phyloP scores from a whole-genome alignment of 2,113 vertebrate species.

The Microcebus jonahi region DNA sequence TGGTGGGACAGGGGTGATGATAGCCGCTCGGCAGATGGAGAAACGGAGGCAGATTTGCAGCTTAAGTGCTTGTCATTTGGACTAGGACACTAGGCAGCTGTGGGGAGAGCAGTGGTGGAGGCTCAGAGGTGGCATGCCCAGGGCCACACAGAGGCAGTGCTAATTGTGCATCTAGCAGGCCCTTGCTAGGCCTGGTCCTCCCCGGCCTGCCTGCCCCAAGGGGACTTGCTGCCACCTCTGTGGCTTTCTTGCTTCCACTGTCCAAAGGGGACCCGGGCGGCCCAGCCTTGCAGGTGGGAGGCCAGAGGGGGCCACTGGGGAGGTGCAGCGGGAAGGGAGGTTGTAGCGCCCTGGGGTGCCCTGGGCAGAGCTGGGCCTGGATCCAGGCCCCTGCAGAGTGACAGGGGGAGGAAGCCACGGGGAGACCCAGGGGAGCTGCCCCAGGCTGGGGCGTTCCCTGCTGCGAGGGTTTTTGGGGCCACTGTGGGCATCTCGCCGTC shows the following conservation, averaged over 20 bases:
- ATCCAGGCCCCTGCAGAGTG: not conserved
- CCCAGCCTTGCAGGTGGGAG: not conserved
- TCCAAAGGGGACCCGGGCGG: no score
- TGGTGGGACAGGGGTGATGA: not conserved
- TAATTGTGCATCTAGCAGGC: not conserved
- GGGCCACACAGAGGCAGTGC: not conserved
- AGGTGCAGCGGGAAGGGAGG: not conserved
- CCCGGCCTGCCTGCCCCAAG: no score
- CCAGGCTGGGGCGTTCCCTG: not conserved
- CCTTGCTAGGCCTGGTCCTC: not conserved
- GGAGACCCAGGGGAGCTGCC: not conserved
- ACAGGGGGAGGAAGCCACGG: not conserved
- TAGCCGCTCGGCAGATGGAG: no score
- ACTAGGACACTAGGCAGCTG: accelerated
- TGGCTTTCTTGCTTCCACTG: not conserved
- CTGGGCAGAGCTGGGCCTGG: not conserved
- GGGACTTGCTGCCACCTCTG: not conserved
- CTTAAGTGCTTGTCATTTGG: not conserved
- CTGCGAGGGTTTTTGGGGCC: not conserved
- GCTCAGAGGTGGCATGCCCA: not conserved
- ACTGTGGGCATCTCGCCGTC: no score
- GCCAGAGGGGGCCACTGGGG: not conserved
- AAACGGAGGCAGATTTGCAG: not conserved
- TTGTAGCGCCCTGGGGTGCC: not conserved
- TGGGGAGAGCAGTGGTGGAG: not conserved